Evolutionary conservation across 2,888 invertebrate genomes (phyloP), one percentile per base, ranked within the genome.

Genomic region (Osmoderma eremita): DNA sequence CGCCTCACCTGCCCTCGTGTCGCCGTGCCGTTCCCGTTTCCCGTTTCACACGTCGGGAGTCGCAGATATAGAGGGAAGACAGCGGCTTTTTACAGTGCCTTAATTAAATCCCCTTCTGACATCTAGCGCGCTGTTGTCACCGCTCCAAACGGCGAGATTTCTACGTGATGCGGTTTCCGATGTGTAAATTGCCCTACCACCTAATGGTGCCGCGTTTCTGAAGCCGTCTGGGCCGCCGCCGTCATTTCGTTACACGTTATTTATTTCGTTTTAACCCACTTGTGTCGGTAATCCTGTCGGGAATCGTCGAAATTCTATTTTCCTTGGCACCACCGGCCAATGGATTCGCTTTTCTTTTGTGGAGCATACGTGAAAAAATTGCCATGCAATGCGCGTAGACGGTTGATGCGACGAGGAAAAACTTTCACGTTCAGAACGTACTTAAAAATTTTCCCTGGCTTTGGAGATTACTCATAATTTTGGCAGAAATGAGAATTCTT

Each of bases 41-140:
- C 49, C 65, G 48, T 48, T 66, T 63, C 63, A 68, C 64, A 61
- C 50, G 65, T 45, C 45, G 56, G 56, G 49, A 65, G 65, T 65
- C 58, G 53, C 39, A 56, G 65, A 61, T 61, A 45, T 45, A 42
- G 58, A 61, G 48, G 18, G 58, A 61, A 65, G 65, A 65, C 65
- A 65, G 70, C 75, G 76, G 80, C 81, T 81, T 81, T 82, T 81
- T 82, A 80, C 80, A 76, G 77, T 78, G 77, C 80, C 81, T 81
- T 82, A 82, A 82, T 82, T 82, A 82, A 82, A 82, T 82, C 82
- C 82, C 80, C 80, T 81, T 81, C 80, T 82, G 82, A 82, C 82
- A 82, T 82, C 79, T 75, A 80, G 78, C 80, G 78, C 77, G 78
- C 78, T 79, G 79, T 80, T 81, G 81, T 82, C 80, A 79, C 80